phyloP scores from a whole-genome alignment of 2,797 vertebrate genomes.

The Loriculus beryllinus region DNA sequence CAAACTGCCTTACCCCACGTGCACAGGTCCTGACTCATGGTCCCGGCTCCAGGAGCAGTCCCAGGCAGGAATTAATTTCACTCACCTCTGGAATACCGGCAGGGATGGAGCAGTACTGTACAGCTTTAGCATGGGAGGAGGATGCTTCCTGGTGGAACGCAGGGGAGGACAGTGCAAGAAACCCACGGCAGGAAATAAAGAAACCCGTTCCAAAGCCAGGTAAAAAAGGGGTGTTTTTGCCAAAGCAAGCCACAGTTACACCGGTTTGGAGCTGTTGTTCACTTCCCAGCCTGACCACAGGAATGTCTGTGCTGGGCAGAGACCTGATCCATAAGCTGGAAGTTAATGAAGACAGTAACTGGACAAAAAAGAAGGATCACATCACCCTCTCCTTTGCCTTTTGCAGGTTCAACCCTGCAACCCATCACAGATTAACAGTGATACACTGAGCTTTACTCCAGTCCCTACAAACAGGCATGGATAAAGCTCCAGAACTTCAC shows the following conservation, averaged over 20 bases:
- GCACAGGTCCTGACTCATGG: background rate
- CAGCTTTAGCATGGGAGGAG: background rate
- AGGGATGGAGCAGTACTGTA: background rate
- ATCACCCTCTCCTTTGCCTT: background rate
- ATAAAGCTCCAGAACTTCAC: background rate
- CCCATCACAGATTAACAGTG: background rate
- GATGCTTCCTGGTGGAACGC: background rate
- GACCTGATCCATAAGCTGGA: background rate
- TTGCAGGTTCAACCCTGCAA: background rate
- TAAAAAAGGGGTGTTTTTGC: background rate
- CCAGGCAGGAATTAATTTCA: background rate
- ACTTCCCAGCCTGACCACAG: background rate
- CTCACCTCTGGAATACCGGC: background rate
- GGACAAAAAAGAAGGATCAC: too few relatives aligned
- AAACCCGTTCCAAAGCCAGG: background rate
- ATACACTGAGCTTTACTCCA: fast-evolving
- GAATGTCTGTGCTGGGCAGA: background rate
- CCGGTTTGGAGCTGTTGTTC: background rate
- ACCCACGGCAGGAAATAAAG: background rate
- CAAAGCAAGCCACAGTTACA: background rate
- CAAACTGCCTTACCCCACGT: background rate
- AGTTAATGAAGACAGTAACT: background rate
- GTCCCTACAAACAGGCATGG: fast-evolving
- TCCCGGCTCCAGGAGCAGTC: background rate
- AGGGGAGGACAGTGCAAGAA: background rate